A percentile compares a stretch with the other conserved stretches of the same genome.
phyloP scores from a whole-genome alignment of 2,888 invertebrate species.

The Meloe dianella region DNA sequence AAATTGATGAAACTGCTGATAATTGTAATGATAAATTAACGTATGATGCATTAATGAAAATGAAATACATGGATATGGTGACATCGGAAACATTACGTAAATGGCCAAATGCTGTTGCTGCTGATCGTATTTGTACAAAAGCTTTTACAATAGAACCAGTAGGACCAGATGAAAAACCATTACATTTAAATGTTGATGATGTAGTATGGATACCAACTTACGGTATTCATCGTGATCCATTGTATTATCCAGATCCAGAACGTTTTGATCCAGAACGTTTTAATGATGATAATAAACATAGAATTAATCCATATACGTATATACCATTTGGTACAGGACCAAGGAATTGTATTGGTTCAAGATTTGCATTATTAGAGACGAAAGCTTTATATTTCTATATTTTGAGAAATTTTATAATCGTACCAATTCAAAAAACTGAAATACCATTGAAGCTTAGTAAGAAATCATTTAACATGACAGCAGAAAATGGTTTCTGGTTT shows the following conservation, averaged over 20 bases:
- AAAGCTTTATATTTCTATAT: slow-evolving; percentile 45
- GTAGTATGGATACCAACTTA: slow-evolving; percentile 41
- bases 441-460: slow-evolving; percentile 44
- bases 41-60: too few species aligned
- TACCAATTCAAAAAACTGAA: slow-evolving; percentile 41
- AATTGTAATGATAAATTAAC: slow-evolving; percentile 50
- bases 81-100: too few species aligned
- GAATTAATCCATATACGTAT: slow-evolving; percentile 58
- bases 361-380: too few species aligned
- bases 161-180: slow-evolving; percentile 31
- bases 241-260: slow-evolving; percentile 47
- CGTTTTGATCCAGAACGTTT: slow-evolving; percentile 54
- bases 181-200: slow-evolving; percentile 35
- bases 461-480: slow-evolving; percentile 33
- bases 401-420: slow-evolving; percentile 44
- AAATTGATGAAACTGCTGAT: slow-evolving; percentile 45
- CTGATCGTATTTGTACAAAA: too few species aligned
- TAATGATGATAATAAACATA: slow-evolving; percentile 63
- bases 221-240: too few species aligned
- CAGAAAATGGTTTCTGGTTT: slow-evolving; percentile 49
- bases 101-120: too few species aligned
- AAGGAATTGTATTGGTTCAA: slow-evolving; percentile 66
- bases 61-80: too few species aligned
- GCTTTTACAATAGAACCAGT: slow-evolving; percentile 39
- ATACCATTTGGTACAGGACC: slow-evolving; percentile 62